Percentiles rank a stretch among this genome's conserved stretches.
Conservation (phyloP, 2,888 invertebrate genomes). For the Drosophila sordidula region DNA sequence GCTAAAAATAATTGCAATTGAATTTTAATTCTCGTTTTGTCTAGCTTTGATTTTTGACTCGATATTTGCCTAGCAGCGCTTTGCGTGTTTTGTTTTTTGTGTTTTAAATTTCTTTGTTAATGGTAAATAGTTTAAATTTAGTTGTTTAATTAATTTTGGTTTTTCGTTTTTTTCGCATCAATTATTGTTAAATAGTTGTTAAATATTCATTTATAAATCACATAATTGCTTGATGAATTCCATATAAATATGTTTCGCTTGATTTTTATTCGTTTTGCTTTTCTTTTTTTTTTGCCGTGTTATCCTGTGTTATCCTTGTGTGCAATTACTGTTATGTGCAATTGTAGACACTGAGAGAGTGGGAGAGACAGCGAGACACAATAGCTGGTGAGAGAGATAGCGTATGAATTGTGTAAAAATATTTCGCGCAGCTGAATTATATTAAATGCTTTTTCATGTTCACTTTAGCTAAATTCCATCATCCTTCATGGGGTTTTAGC, state of each 20-base stretch:
- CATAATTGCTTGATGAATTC: slow-evolving; percentile 82
- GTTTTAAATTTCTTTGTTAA: slow-evolving; percentile 6
- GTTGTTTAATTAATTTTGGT: slow-evolving; percentile 31
- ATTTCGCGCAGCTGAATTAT: slow-evolving; percentile 58
- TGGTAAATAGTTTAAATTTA: slow-evolving; percentile 52
- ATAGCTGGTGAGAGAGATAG: slow-evolving; percentile 19
- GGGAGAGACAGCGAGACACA: slow-evolving; percentile 18
- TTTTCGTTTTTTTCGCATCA: slow-evolving; percentile 48
- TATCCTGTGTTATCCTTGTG: slow-evolving; percentile 54
- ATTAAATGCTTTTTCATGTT: slow-evolving; percentile 67
- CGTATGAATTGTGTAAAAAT: slow-evolving; percentile 48
- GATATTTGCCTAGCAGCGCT: slow-evolving; percentile 65
- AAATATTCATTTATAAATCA: slow-evolving; percentile 78
- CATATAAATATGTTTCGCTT: slow-evolving; percentile 60
- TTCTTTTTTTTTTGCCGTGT: slow-evolving; percentile 4
- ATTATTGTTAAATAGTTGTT: slow-evolving; percentile 77
- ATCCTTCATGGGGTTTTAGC: slow-evolving; percentile 25
- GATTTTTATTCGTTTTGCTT: slow-evolving; percentile 5
- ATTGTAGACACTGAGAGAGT: slow-evolving; percentile 66
- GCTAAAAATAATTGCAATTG: slow-evolving; percentile 74
- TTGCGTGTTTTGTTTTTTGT: slow-evolving; percentile 38
- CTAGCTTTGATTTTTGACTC: slow-evolving; percentile 63
- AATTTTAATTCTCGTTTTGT: slow-evolving; percentile 65
- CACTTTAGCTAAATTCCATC: slow-evolving; percentile 45
- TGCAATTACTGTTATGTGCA: slow-evolving; percentile 65